Percentiles rank a stretch among this genome's conserved stretches.
Evolutionary conservation across 2,888 invertebrate genomes (phyloP).

Genomic region (Drosophila phalerata): DNA sequence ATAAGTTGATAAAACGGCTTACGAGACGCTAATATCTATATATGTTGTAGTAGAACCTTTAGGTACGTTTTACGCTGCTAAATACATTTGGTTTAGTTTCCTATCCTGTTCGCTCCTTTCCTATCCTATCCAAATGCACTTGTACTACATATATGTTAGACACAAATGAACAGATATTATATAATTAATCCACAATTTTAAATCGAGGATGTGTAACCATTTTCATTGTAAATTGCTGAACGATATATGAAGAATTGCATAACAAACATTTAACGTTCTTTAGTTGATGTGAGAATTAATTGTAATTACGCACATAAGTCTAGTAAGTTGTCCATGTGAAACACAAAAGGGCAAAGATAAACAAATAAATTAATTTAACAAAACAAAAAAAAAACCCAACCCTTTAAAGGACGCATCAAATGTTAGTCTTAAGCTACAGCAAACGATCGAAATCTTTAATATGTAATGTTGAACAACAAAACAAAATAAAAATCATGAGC

Average conservation of each 20-base stretch:
- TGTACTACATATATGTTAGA: conserved; percentile 49
- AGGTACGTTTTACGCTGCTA: conserved; percentile 62
- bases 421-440: conserved; percentile 66
- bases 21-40: conserved; percentile 75
- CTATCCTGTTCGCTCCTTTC: conserved; percentile 21
- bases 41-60: conserved; percentile 69
- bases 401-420: conserved; percentile 55
- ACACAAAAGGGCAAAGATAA: conserved; percentile 60
- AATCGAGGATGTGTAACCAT: conserved; percentile 58
- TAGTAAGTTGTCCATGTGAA: conserved; percentile 64
- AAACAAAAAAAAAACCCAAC: conserved; percentile 15
- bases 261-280: conserved; percentile 38
- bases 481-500: conserved; percentile 45
- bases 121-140: conserved; percentile 31
- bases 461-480: conserved; percentile 68
- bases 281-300: conserved; percentile 56
- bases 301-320: conserved; percentile 70
- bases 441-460: conserved; percentile 62
- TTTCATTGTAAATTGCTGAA: conserved; percentile 68
- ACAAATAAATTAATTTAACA: conserved; percentile 7
- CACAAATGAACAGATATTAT: conserved; percentile 67
- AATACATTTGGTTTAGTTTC: conserved; percentile 52
- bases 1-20: conserved; percentile 55
- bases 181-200: conserved; percentile 58
- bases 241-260: conserved; percentile 35